A percentile compares a stretch with the other conserved stretches of the same genome.
Evolutionary conservation across 2,113 vertebrate genomes (phyloP).

Genomic region (Gymnocephalus cernua): DNA sequence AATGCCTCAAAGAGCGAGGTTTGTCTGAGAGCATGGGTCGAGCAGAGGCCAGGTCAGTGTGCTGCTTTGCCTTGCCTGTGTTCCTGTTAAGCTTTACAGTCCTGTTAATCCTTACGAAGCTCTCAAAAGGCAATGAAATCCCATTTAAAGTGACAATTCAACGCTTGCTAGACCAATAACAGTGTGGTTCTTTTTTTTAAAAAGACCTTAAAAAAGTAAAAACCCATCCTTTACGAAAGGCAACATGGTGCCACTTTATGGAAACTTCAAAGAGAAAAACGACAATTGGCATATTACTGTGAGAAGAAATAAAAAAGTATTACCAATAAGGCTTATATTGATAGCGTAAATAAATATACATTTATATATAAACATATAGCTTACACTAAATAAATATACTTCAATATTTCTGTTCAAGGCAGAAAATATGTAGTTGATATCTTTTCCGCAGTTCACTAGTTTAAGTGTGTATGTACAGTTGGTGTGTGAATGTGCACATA

Average conservation of each 20-base stretch:
- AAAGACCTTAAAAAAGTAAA: neutral
- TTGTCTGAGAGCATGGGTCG: constrained; percentile 62
- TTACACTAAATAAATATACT: constrained; percentile 46
- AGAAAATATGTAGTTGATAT: constrained; percentile 48
- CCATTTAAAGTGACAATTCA: constrained; percentile 76
- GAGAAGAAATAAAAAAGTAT: constrained; percentile 35
- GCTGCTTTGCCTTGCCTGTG: constrained; percentile 66
- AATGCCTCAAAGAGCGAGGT: constrained; percentile 65
- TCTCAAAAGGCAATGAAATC: constrained; percentile 69
- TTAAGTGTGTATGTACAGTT: constrained; percentile 26
- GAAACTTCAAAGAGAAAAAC: neutral
- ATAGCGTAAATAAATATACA: constrained; percentile 32
- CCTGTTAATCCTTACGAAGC: constrained; percentile 71
- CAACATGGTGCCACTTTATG: neutral
- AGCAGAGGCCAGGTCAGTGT: constrained; percentile 62
- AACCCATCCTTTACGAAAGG: constrained; percentile 26
- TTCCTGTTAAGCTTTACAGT: constrained; percentile 65
- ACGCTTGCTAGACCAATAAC: constrained; percentile 63
- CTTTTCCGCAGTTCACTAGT: neutral
- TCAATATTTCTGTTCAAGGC: constrained; percentile 41
- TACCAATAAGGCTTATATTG: constrained; percentile 3
- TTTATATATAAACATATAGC: constrained; percentile 45
- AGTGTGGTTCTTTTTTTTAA: neutral
- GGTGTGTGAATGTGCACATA: neutral
- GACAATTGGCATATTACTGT: constrained; percentile 44